Evolutionary conservation across 2,888 invertebrate species (phyloP).

Genomic region (Scaptomyza reducta): DNA sequence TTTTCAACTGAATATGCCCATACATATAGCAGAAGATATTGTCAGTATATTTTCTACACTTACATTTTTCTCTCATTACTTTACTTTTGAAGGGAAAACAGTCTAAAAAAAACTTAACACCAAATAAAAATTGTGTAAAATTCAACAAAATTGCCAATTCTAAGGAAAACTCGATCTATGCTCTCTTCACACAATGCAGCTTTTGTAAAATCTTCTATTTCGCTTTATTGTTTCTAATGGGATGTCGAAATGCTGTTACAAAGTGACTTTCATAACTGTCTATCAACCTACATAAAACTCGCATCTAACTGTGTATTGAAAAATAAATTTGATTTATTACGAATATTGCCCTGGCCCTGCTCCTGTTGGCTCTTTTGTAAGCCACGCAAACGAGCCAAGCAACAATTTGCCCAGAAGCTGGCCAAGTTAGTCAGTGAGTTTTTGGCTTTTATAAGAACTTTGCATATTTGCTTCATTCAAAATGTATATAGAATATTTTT

Average conservation of each 20-base stretch:
- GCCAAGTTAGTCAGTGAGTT: slow-evolving; percentile 26
- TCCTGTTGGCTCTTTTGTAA: slow-evolving; percentile 1
- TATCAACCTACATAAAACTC: slow-evolving; percentile 33
- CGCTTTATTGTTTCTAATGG: slow-evolving; percentile 1
- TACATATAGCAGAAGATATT: too few species aligned
- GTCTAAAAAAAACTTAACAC: too few species aligned
- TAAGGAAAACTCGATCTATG: neutral
- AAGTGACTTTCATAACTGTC: slow-evolving; percentile 25
- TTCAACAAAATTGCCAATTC: neutral
- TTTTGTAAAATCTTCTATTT: slow-evolving; percentile 2
- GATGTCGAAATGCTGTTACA: slow-evolving; percentile 22
- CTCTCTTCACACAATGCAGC: slow-evolving; percentile 16
- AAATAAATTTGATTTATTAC: slow-evolving; percentile 67
- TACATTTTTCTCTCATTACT: too few species aligned
- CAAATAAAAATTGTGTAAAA: neutral
- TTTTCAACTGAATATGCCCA: too few species aligned
- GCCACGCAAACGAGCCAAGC: slow-evolving; percentile 25
- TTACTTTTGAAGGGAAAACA: too few species aligned
- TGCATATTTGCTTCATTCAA: slow-evolving; percentile 73
- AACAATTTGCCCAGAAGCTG: slow-evolving; percentile 40
- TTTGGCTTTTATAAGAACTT: slow-evolving; percentile 62
- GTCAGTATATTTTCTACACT: too few species aligned
- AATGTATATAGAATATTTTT: slow-evolving; percentile 70
- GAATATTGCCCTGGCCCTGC: slow-evolving; percentile 23
- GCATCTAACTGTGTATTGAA: slow-evolving; percentile 56